Percentiles rank a stretch among this genome's conserved stretches.
Evolutionary conservation across 2,888 invertebrate species (phyloP).

Genomic region (Pasiphila rectangulata): DNA sequence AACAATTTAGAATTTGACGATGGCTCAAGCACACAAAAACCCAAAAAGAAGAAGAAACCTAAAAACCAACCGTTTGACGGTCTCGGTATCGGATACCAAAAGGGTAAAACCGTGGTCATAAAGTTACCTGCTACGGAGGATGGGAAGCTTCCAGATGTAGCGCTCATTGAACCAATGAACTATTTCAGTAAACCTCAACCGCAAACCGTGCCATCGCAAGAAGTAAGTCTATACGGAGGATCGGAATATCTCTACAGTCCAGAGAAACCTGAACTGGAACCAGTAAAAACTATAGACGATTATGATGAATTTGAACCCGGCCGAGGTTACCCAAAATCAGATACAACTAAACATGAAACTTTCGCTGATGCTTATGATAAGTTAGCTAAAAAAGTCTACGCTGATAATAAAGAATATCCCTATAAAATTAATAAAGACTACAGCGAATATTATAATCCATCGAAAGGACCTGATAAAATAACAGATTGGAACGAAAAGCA

Average conservation of each 20-base stretch:
- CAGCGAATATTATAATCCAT: constrained; percentile 36
- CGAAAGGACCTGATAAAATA: constrained; percentile 15
- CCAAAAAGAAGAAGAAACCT: constrained; percentile 51
- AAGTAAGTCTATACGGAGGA: constrained; percentile 55
- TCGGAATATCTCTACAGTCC: constrained; percentile 39
- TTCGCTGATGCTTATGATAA: constrained; percentile 42
- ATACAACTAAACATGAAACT: constrained; percentile 30
- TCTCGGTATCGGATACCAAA: constrained; percentile 72
- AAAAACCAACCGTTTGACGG: constrained; percentile 71
- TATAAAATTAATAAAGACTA: constrained; percentile 42
- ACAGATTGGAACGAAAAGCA: constrained; percentile 12
- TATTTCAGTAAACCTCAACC: constrained; percentile 62
- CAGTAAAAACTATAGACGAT: not conserved
- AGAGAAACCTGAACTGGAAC: not conserved
- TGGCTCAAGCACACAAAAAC: constrained; percentile 41
- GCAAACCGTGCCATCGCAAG: constrained; percentile 58
- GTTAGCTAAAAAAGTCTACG: constrained; percentile 49
- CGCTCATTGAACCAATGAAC: constrained; percentile 60
- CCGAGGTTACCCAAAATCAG: not conserved
- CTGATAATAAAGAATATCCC: constrained; percentile 40
- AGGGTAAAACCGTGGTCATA: constrained; percentile 75
- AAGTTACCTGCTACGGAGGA: constrained; percentile 63
- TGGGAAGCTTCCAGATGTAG: constrained; percentile 52
- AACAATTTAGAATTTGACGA: constrained; percentile 47
- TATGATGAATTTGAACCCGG: constrained; percentile 5